Evolutionary conservation across 2,888 invertebrate species (phyloP), one percentile per base, ranked within the genome.

Genomic region (Mesoligia furuncula): DNA sequence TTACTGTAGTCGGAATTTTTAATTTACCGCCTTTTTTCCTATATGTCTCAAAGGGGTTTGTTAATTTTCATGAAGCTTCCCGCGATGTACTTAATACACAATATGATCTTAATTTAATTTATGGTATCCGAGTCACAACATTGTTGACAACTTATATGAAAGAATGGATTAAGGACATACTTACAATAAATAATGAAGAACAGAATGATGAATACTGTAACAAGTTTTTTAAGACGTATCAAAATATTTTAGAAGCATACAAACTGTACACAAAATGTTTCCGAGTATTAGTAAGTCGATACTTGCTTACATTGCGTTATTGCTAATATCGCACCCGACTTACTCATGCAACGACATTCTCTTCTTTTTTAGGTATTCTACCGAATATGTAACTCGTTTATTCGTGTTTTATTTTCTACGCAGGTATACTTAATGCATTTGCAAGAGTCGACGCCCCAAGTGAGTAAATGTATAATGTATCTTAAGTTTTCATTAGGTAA

Each of bases 81-180:
- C 0, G 17, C 9, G 57, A 48, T 39, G 15, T 75, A 7, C 0
- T 42, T 13, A 7, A 0, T 0, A 39, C n/a, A 1, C n/a, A 76
- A 39, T 66, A 20, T 31, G 59, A 77, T 39, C 24, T 77, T 0
- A 77, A 66, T 76, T 15, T 66, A 24, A 2, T 66, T 31, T 76
- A 66, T 59, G 64, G 45, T 75, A 48, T 65, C 39, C 42, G 77
- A 11, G 24, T 77, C n/a, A 2, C 24, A 27, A n/a, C 6, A 66
- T 66, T 77, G 17, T 31, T 76, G 20, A 59, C 27, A 24, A 59
- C 0, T 13, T 66, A 36, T 76, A 9, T 77, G 7, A 62, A 48
- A 27, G 36, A 73, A 73, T 75, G 71, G 42, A 13, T 9, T 5
- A 71, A 74, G 4, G 1, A 27, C 7, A 15, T 74, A 11, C 20